Evolutionary conservation across 1,140 invertebrate genomes (phyloP), one percentile per base, ranked within the genome.

Genomic region (Drosophila azteca): DNA sequence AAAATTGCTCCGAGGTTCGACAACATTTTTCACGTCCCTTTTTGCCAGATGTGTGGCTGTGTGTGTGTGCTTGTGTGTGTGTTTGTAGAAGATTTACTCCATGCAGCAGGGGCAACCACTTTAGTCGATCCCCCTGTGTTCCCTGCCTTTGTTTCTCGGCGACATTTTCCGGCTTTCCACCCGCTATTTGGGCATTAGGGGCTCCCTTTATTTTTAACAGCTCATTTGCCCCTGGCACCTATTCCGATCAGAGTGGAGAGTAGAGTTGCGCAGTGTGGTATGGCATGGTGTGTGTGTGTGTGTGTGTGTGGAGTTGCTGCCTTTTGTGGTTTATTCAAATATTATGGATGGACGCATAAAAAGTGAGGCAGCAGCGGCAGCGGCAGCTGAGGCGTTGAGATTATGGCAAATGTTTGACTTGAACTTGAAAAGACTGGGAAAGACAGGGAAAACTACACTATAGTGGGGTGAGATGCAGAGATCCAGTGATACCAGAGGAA

Each of bases 391-490:
- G 71, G 81, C 75, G 70, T 60, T 63, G 70, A 69, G 83, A 88
- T 88, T 88, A 88, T 72, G 63, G 75, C 83, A 70, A 88, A 88
- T 87, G 83, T 87, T 88, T 88, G 83, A 70, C 75, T 89, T 88
- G 83, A 88, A 88, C 83, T 88, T 88, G 83, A 88, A 87, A 88
- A 77, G 45, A 44, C 22, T 35, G 1, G 24, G 50, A 13, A 43
- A 24, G 17, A 45, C 45, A 24, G 54, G 58, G 57, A 1, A 39
- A 13, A 39, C 1, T 39, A 13, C 11, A 39, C 11, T 11, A 39
- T 11, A 5, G 11, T 39, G 11, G 35, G 13, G 35, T 39, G 35
- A 35, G 31, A 11, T 11, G 31, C 3, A 35, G 9, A 13, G 35
- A 39, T 39, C 1, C 35, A 0, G 29, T 7, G 29, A 31, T 31